Conservation (phyloP, 2,888 invertebrate genomes). For the Lottia gigantea region DNA sequence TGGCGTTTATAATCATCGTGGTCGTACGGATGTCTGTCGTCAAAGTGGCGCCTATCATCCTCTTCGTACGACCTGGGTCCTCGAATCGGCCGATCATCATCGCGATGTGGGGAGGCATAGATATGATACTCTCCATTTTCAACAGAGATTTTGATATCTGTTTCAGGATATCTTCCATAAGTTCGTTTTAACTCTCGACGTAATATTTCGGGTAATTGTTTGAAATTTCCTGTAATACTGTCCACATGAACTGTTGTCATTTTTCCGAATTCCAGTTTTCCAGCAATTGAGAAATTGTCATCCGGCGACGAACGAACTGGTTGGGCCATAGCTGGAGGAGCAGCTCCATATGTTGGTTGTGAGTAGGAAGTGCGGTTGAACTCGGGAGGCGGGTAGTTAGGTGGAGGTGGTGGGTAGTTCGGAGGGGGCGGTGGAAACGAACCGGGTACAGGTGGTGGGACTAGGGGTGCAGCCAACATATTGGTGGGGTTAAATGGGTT, state of each 20-base stretch:
- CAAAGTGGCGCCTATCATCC: background rate
- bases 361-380: background rate
- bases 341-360: background rate
- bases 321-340: background rate
- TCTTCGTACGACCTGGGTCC: constrained; percentile 2
- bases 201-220: constrained; percentile 32
- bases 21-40: background rate
- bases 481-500: background rate
- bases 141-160: constrained; percentile 29
- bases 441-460: background rate
- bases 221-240: constrained; percentile 26
- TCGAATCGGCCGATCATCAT: background rate
- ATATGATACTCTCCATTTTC: constrained; percentile 35
- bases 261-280: constrained; percentile 32
- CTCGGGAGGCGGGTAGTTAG: background rate
- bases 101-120: constrained; percentile 29
- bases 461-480: background rate
- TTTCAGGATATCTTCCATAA: constrained; percentile 32
- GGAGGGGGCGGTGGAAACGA: background rate
- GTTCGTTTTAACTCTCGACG: constrained; percentile 30
- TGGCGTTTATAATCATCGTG: background rate
- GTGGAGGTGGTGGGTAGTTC: background rate
- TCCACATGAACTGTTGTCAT: constrained; percentile 32
- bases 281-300: constrained; percentile 26
- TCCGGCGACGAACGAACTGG: background rate